Evolutionary conservation across 2,888 invertebrate genomes (phyloP), one percentile per base, ranked within the genome.

Genomic region (Dascillus cervinus): DNA sequence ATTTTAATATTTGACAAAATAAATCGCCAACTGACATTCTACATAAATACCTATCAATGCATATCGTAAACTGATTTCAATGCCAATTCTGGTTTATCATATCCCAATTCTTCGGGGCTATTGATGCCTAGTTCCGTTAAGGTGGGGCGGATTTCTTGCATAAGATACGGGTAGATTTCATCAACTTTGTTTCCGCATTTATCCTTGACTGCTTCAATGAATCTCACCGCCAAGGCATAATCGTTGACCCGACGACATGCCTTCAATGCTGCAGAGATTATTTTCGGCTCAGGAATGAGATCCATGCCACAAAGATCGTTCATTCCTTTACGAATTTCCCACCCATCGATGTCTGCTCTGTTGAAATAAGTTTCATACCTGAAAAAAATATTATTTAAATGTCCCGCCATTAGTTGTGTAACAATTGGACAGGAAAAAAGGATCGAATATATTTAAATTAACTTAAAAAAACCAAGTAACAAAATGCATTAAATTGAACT

Each of bases 211-310:
- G 87, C 80, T 66, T 98, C 98, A 37, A 99, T 65, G 55, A 91
- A 91, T 67, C 98, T 82, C 12, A 92, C 76, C 12, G 94, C 87
- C 12, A 99, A 71, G 0, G 97, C 84, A 58, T 82, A 90, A 64
- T 98, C 98, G 60, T 98, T 96, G 3, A 95, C 75, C 50, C 90
- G 75, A 48, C 97, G 81, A 67, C 94, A 94, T 1, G 97, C 97
- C 41, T 79, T 79, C 47, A 97, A 65, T 1, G 85, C 90, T 28
- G 94, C 86, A 49, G 74, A 75, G 46, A 96, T 77, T 48, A 96
- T 86, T 62, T 73, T 79, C 40, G 96, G 94, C 60, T 94, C 94
- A 0, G 96, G 94, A 4, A 97, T 79, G 56, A 88, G 68, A 71
- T 97, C 96, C 79, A 87, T 82, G 47, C 86, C 89, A 53, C 78